Evolutionary conservation across 1,140 invertebrate species (phyloP), one percentile per base, ranked within the genome.

Genomic region (Cheumatopsyche charites): DNA sequence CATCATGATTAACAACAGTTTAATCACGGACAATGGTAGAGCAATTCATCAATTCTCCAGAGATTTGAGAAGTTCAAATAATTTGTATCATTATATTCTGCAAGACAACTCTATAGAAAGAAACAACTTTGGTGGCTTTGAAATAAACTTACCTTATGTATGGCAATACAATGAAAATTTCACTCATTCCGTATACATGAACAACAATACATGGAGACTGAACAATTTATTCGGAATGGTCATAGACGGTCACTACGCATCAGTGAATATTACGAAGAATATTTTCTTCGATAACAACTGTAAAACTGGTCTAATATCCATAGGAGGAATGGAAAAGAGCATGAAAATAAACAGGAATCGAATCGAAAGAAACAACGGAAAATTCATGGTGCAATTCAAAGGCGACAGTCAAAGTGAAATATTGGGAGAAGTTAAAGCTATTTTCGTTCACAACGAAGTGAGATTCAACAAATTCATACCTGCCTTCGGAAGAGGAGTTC

Each of bases 251-350:
- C 97, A 98, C 82, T 99, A 95, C 82, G 90, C 95, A 0, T 85
- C 86, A 23, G 86, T 93, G 0, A 94, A 94, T 73, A 90, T 99
- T 47, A 91, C 92, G 0, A 88, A 88, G 68, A 98, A 96, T 80
- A 83, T 88, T 9, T 98, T 99, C 78, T 87, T 89, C 0, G 89
- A 93, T 41, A 99, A 99, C 79, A 82, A 83, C 5, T 98, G 96
- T 77, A 89, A 90, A 67, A 85, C 81, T 9, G 94, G 97, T 0
- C 81, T 99, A 13, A 86, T 99, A 1, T 89, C 91, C 0, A 85
- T 99, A 3, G 86, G 88, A 67, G 98, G 98, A 13, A 99, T 98
- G 96, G 98, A 99, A 81, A 99, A 99, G 82, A 90, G 92, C 77
- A 87, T 98, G 82, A 85, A 89, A 25, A 92, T 98, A 72, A 86